Evolutionary conservation across 2,888 invertebrate species (phyloP), one percentile per base, ranked within the genome.

Genomic region (Chrysolina oricalcia): DNA sequence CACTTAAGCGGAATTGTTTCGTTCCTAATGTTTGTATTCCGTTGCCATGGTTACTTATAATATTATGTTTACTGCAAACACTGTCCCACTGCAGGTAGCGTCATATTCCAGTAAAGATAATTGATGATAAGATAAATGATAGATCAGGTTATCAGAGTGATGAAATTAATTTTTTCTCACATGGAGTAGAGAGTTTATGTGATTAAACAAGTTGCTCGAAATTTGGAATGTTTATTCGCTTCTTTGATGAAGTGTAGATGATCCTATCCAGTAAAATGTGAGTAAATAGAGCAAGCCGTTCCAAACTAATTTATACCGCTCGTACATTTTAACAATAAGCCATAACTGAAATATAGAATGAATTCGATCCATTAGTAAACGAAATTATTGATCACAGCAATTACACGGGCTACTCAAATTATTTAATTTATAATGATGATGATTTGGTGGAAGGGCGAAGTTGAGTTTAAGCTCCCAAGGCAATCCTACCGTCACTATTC

Each of bases 11-110:
- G 35, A 0, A 53, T 21, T 53, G 19, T 21, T 53, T 21, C 21
- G 19, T 4, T 13, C 1, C 11, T 9, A 53, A 6, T 67, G 67
- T 50, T 67, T 67, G 67, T 67, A 35, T 50, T 17, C n/a, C 46
- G 50, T 67, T 67, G 27, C 67, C 27, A 67, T 67, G 67, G 50
- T n/a, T 46, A 23, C 41, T 0, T 46, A 21, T 48, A 1, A 53
- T 19, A 21, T 11, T 53, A 9, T 21, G 53, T 53, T 53, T 53
- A 5, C 10, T 9, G 11, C 53, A 11, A 8, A 13, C 53, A 21
- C 11, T 11, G 13, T 53, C 1, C 5, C 21, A 19, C 11, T 21
- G 19, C 53, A 53, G 21, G 19, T 53, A 21, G 8, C 53, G 21
- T 21, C 19, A 53, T 53, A 19, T 21, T 19, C 5, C 13, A 23